phyloP scores from a whole-genome alignment of 2,888 invertebrate genomes.

The Hymenopus coronatus region DNA sequence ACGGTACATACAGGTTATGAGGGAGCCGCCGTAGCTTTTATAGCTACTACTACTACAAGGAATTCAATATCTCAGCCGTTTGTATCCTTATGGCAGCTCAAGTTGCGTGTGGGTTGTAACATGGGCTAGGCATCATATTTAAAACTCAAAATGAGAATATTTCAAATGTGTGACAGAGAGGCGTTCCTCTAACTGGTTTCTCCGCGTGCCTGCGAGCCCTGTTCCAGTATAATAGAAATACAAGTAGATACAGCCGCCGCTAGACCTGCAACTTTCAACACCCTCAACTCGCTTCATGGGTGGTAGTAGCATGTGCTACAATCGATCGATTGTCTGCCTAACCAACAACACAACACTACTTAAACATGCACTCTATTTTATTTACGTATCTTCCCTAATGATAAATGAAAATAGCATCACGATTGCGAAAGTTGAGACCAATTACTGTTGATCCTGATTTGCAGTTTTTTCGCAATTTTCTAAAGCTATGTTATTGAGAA shows the following conservation, averaged over 20 bases:
- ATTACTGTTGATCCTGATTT: too few species aligned
- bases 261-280: neutral
- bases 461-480: too few species aligned
- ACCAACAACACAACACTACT: too few species aligned
- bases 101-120: neutral
- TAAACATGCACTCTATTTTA: too few species aligned
- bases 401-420: too few species aligned
- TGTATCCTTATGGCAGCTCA: neutral
- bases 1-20: too few species aligned
- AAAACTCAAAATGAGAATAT: neutral
- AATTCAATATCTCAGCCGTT: neutral
- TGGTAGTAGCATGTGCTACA: neutral
- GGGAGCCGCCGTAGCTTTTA: neutral
- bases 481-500: too few species aligned
- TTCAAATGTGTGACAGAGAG: neutral
- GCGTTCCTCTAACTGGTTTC: neutral
- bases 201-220: neutral
- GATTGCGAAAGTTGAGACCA: too few species aligned
- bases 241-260: neutral
- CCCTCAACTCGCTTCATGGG: neutral
- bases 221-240: neutral
- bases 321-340: neutral
- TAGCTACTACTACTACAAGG: neutral
- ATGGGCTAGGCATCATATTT: neutral
- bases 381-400: too few species aligned